These are phyloP conservation scores for Paraescarpia echinospica DNA, from an alignment of 1,140 invertebrate species.

Conservation along the genomic window DNA sequence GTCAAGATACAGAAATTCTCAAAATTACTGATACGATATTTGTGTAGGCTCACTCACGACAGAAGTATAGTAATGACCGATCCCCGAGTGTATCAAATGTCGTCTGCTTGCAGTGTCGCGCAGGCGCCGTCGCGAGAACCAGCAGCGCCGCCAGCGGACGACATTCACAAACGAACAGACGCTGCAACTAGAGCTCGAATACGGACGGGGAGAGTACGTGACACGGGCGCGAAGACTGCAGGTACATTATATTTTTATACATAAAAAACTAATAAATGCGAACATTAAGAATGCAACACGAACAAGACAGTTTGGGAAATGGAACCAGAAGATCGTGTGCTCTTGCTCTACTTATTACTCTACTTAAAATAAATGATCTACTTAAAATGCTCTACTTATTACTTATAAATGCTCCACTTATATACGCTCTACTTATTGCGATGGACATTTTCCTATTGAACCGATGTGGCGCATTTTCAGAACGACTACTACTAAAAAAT, in stretches of 20 bases:
- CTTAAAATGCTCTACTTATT: too few species aligned
- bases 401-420: too few species aligned
- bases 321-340: too few species aligned
- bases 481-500: too few species aligned
- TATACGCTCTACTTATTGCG: too few species aligned
- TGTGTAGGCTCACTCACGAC: not conserved
- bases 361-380: too few species aligned
- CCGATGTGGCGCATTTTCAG: too few species aligned
- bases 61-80: not conserved
- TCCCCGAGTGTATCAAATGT: not conserved
- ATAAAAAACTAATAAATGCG: not conserved
- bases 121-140: slow-evolving; percentile 78
- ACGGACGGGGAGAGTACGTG: slow-evolving; percentile 87
- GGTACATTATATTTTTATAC: not conserved
- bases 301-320: not conserved
- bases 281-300: not conserved
- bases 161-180: slow-evolving; percentile 95
- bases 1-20: not conserved
- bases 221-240: slow-evolving; percentile 68
- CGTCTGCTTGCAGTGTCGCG: slow-evolving; percentile 70
- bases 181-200: slow-evolving; percentile 84
- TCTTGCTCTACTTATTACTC: too few species aligned
- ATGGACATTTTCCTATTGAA: too few species aligned
- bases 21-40: not conserved
- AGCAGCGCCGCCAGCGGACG: slow-evolving; percentile 84